Base-by-base conservation (phyloP, 2,797 vertebrate species). In the Gambusia yucatana region DNA sequence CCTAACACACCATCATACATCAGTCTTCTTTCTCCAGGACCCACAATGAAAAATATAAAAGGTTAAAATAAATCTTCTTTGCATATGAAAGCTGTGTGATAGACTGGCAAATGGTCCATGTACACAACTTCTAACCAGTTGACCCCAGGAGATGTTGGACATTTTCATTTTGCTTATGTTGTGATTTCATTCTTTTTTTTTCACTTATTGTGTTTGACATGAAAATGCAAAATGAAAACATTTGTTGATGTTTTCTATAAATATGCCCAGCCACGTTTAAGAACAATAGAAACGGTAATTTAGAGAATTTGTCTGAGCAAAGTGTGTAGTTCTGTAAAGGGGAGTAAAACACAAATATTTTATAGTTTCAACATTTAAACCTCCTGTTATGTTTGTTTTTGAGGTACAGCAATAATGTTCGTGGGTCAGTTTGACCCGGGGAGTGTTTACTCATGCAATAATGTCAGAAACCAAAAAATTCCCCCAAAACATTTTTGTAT, bases 311-410 rank as follows among this genome's bases (percentile, higher is more conserved):
- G n/a, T 39, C 65, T 43, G 11, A 69, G 25, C 9, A 69, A 25
- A 11, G 6, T 28, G 69, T 50, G 20, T 20, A 72, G 3, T 22
- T 67, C 3, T 46, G 10, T 30, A 33, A 43, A 13, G 8, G 9
- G 16, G 10, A 30, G 8, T 43, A 72, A 76, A 63, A 72, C 25
- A 2, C 5, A 48, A 2, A 44, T 63, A 63, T 63, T 0, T 41
- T 78, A 80, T 59, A 71, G 28, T 77, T 78, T 9, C 17, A 43
- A 16, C 17, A 73, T 61, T 39, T 39, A 39, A 39, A 3, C 36
- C 36, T 39, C 36, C 36, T 39, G 36, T 39, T 39, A 39, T 39
- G 36, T 39, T 39, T 3, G 36, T 39, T 39, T 39, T 5, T 39
- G 36, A 39, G 36, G 36, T 6, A 39, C 36, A 39, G 36, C 36